phyloP scores from a whole-genome alignment of 2,797 vertebrate genomes.

The Fringilla coelebs region DNA sequence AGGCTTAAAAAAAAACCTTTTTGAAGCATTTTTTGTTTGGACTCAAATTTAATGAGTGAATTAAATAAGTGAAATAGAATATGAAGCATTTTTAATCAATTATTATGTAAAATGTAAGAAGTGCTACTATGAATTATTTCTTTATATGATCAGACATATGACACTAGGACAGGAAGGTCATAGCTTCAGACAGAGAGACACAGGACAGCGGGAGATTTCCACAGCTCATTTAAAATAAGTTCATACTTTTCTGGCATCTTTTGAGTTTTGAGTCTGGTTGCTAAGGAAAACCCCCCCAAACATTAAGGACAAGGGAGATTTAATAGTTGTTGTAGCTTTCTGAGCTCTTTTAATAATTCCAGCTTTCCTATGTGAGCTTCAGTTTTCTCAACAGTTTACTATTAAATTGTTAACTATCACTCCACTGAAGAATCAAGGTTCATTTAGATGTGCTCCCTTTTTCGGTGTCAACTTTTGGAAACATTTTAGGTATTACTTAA shows the following conservation, averaged over 20 bases:
- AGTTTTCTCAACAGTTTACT: background rate
- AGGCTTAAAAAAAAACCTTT: background rate
- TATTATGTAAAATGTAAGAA: background rate
- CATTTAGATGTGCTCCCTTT: background rate
- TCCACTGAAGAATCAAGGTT: background rate
- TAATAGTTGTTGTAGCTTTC: background rate
- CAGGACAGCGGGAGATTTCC: constrained; percentile 38
- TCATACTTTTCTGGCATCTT: constrained; percentile 38
- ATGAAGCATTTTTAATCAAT: background rate
- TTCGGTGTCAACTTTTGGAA: background rate
- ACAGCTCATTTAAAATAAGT: constrained; percentile 54
- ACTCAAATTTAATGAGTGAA: background rate
- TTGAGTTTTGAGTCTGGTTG: constrained; percentile 19
- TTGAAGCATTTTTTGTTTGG: background rate
- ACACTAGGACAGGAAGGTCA: constrained; percentile 48
- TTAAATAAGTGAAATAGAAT: background rate
- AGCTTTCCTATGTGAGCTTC: background rate
- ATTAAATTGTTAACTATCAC: background rate
- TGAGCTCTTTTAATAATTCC: background rate
- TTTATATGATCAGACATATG: constrained; percentile 4
- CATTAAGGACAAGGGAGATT: background rate
- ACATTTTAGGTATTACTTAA: background rate
- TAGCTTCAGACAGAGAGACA: constrained; percentile 33
- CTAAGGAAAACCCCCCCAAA: background rate
- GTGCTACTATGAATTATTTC: constrained; percentile 8